Base-by-base conservation (phyloP, 2,113 vertebrate genomes). In the Origma solitaria region DNA sequence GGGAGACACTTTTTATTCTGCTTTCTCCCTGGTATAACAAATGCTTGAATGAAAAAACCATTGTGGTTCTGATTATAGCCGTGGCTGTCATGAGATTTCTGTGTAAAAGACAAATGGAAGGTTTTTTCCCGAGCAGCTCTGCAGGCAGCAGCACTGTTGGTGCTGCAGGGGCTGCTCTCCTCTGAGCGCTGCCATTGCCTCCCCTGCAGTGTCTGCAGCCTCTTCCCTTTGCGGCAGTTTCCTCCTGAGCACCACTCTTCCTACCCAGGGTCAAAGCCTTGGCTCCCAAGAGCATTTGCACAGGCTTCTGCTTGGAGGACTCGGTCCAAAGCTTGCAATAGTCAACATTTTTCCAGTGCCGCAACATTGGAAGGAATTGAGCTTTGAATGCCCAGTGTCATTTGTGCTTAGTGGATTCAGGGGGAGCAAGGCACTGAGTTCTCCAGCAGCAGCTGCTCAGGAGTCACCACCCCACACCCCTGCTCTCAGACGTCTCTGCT, bases 391-490 rank as follows among this genome's bases (percentile, higher is more conserved):
- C 24, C 75, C 30, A 16, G 28, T 37, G 28, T 86, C 79, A 42
- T 60, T 77, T 47, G 25, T 49, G 35, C 33, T 38, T 24, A 38
- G 70, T 25, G 69, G n/a, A 45, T 86, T 88, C 81, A 61, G 69
- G 56, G 38, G 31, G 49, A 92, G 44, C 50, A 25, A 44, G 37
- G 40, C 50, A 60, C 45, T 28, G 62, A 90, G 80, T 13, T 23
- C 64, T 88, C 56, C 45, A 50, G 83, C 51, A 60, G 82, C 91
- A 90, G 76, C 92, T 96, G 90, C 75, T 60, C 60, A 15, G 79
- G 78, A 87, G 86, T 91, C 58, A 81, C 49, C 61, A 18, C 23
- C 60, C 22, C 68, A 53, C 60, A 50, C 0, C 28, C 69, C 14
- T 47, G 68, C 72, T 86, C 62, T 93, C 72, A 71, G 22, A 71